Evolutionary conservation across 2,797 vertebrate genomes (phyloP), one percentile per base, ranked within the genome.

Genomic region (Lagocephalus sceleratus): DNA sequence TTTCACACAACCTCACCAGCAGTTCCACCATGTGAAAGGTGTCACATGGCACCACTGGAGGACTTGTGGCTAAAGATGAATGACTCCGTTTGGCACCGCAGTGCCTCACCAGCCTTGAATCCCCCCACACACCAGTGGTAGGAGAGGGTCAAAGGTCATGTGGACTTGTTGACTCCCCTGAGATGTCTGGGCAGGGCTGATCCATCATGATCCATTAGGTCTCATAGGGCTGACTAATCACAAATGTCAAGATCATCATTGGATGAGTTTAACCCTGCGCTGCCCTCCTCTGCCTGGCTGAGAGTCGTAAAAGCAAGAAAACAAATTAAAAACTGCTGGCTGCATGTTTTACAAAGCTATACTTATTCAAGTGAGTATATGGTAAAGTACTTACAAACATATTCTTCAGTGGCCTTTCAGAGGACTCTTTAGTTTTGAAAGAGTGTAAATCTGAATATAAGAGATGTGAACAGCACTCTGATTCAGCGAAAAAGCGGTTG

Each of bases 151-250:
- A 82, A 50, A 75, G 71, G 58, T 2, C 73, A 68, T 21, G 59
- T 61, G 75, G 73, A 73, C 71, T 60, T 60, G 48, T 58, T 68
- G 71, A 52, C 60, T 69, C 60, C 60, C 63, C 77, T 63, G 73
- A 41, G 76, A n/a, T 42, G 40, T 54, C 42, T 20, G 51, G 60
- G 23, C 23, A 60, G 58, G 54, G 49, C 44, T 68, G 63, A 75
- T 84, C 79, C 54, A 67, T 88, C 82, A 85, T 52, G 70, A 67
- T 72, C 63, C 59, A 79, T 79, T 78, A 82, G 52, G 65, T 79
- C 59, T 54, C 25, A 59, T 78, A 83, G 54, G 68, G 77, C 60
- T 54, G 35, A 59, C 56, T 63, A 57, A 73, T 63, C 53, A 49
- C 44, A 39, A 3, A 51, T 64, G 54, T 71, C 54, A 51, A 60